Evolutionary conservation across 2,113 vertebrate genomes (phyloP), one percentile per base, ranked within the genome.

Genomic region (Eulemur macaco): DNA sequence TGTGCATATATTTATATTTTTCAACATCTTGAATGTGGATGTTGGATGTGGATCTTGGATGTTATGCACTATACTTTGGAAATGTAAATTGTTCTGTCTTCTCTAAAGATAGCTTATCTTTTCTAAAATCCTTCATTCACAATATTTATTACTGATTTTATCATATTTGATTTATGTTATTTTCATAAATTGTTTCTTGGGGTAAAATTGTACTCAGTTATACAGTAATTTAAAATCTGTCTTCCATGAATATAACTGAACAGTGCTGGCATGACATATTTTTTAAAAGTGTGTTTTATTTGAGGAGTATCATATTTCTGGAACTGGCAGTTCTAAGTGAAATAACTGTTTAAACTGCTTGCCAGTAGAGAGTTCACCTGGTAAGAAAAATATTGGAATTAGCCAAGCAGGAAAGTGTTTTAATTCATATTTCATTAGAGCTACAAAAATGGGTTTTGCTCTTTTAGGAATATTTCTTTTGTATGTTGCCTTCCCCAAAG

Each of bases 161-260:
- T 97, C 85, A 45, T 68, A 97, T 90, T 64, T 94, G 89, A 98
- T 93, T 97, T 66, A 97, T 96, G 86, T 91, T 95, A 89, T 93
- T 98, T 98, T 98, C 73, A 95, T 60, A 95, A 94, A 97, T 96
- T 95, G 68, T 78, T 96, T 95, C 96, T 97, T 97, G 42, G 45
- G 78, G 12, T 54, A 60, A 97, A 97, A 77, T 56, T 86, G 73
- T 54, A n/a, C 91, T 96, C 82, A 63, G 96, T 90, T 82, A 95
- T 96, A 27, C 76, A 95, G 77, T 90, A 95, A 93, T 97, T 97
- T 74, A 96, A 97, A 97, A 93, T 81, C 91, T 93, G 68, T 97
- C 58, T 97, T 58, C 50, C 91, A 52, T 56, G 66, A 92, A 37
- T 78, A 45, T 80, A 78, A 45, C n/a, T 73, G 56, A 97, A 66